Percentiles rank a stretch among this genome's conserved stretches.
These are phyloP conservation scores for Melanotaenia boesemani DNA, from an alignment of 2,797 vertebrate genomes.

Conservation along the genomic window DNA sequence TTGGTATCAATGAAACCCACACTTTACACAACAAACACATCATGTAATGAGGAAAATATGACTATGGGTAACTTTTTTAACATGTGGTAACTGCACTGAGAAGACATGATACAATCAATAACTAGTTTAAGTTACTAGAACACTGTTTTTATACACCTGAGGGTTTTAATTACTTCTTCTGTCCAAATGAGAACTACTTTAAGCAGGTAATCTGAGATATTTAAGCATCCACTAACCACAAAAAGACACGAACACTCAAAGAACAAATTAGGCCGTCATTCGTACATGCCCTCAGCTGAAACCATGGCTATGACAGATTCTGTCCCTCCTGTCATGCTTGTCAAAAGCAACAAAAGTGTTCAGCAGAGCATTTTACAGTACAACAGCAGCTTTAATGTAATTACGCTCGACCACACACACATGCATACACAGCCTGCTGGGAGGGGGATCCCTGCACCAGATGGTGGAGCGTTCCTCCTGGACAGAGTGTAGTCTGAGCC, in stretches of 20 bases:
- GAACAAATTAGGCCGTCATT: constrained; percentile 21
- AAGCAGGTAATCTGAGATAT: background rate
- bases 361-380: constrained; percentile 54
- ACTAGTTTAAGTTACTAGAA: background rate
- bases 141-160: background rate
- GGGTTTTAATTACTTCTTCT: background rate
- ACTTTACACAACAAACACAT: background rate
- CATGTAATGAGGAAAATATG: background rate
- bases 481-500: constrained; percentile 70
- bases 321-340: constrained; percentile 28
- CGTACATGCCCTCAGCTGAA: constrained; percentile 19
- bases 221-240: background rate
- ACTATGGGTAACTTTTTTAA: background rate
- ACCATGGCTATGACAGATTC: constrained; percentile 25
- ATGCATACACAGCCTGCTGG: constrained; percentile 59
- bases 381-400: constrained; percentile 69
- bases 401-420: constrained; percentile 65
- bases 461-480: constrained; percentile 80
- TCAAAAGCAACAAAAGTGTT: constrained; percentile 57
- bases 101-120: background rate
- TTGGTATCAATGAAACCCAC: constrained; percentile 34
- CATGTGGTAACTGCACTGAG: background rate
- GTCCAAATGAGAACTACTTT: background rate
- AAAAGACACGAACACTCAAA: background rate
- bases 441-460: constrained; percentile 80